Conservation (phyloP, 2,113 vertebrate genomes). For the Sinocyclocheilus grahami region DNA sequence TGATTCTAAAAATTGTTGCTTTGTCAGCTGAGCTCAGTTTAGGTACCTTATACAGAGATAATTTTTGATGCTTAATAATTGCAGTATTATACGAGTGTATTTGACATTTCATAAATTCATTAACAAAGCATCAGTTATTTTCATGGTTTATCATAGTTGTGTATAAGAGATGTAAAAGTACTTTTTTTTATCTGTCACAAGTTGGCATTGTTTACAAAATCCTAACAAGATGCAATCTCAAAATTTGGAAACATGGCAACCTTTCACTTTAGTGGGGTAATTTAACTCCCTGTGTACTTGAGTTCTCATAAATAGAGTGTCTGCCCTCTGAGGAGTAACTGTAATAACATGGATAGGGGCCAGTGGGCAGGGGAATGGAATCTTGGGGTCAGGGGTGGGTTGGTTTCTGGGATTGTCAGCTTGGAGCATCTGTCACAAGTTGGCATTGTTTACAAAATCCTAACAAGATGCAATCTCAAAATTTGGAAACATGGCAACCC, state of each 20-base stretch:
- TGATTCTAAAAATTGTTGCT: too few relatives aligned
- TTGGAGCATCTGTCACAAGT: constrained; percentile 18
- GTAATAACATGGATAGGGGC: not conserved
- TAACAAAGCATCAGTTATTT: not conserved
- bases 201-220: not conserved
- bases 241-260: not conserved
- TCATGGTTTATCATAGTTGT: not conserved
- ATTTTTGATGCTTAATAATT: not conserved
- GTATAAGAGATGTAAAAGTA: not conserved
- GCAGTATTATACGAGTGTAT: not conserved
- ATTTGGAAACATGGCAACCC: not conserved
- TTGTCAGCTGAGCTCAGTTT: too few relatives aligned
- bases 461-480: not conserved
- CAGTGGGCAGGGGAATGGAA: not conserved
- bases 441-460: not conserved
- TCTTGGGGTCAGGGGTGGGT: constrained; percentile 19
- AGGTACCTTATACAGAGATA: too few relatives aligned
- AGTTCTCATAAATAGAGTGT: not conserved
- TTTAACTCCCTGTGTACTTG: not conserved
- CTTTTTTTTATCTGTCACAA: not conserved
- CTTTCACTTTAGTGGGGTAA: not conserved
- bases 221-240: not conserved
- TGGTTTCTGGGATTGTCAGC: constrained; percentile 20
- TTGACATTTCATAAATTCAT: not conserved
- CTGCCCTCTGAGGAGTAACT: not conserved